A percentile compares a stretch with the other conserved stretches of the same genome.
Evolutionary conservation across 2,888 invertebrate genomes (phyloP).

Genomic region (Oxystoma pomonae): DNA sequence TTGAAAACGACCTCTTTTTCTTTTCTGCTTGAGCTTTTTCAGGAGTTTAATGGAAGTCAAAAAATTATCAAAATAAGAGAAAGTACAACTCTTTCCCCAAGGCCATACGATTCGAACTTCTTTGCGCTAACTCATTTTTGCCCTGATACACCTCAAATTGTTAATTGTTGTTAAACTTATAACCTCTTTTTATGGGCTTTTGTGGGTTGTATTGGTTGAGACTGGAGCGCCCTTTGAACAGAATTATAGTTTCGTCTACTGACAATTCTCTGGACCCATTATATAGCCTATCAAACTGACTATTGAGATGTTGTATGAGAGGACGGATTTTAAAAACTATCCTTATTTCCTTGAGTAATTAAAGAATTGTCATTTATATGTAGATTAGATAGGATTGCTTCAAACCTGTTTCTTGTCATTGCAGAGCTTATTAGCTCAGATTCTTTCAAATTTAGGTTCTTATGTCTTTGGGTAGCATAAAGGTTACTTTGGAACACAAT

Average conservation of each 20-base stretch:
- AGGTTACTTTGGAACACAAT: constrained; percentile 8
- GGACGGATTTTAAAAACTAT: constrained; percentile 8
- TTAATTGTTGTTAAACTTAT: too few relatives aligned
- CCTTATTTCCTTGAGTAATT: constrained; percentile 9
- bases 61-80: not conserved
- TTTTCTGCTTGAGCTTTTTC: not conserved
- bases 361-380: constrained; percentile 19
- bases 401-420: not conserved
- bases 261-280: constrained; percentile 6
- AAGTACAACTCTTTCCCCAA: not conserved
- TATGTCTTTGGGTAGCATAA: constrained; percentile 14
- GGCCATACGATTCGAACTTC: not conserved
- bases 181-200: too few relatives aligned
- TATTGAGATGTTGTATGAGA: constrained; percentile 2
- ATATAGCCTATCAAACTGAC: constrained; percentile 5
- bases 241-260: constrained; percentile 21
- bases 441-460: constrained; percentile 6
- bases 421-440: not conserved
- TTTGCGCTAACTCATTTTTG: not conserved
- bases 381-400: constrained; percentile 5
- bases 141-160: too few relatives aligned
- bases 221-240: too few relatives aligned
- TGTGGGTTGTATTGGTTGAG: too few relatives aligned
- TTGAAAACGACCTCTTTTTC: not conserved
- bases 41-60: not conserved